Conservation (phyloP, 2,797 vertebrate genomes). For the Carduelis carduelis region DNA sequence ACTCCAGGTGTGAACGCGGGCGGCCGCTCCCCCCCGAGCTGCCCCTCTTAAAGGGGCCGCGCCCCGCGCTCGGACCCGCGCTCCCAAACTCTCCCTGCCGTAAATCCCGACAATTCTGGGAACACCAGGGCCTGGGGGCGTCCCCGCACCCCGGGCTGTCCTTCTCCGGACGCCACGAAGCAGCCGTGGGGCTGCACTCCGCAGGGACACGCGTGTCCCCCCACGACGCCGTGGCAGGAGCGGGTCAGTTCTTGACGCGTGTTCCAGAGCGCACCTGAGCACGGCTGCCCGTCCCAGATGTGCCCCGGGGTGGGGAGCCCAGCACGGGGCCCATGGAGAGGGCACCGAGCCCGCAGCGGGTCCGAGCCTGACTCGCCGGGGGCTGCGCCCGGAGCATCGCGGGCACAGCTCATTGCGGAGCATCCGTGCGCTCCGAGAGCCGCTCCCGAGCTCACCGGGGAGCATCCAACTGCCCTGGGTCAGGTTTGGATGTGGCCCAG, state of each 20-base stretch:
- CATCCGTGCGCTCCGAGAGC: neutral
- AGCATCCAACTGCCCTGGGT: neutral
- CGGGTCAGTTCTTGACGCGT: accelerated
- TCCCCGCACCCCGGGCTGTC: accelerated
- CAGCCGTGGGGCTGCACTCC: accelerated
- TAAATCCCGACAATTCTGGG: accelerated
- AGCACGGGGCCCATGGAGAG: accelerated
- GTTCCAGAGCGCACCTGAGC: accelerated
- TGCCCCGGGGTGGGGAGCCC: accelerated
- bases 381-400: neutral
- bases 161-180: accelerated
- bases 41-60: constrained; percentile 73
- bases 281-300: accelerated
- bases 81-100: accelerated
- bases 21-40: neutral
- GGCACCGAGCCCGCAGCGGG: accelerated
- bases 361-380: accelerated
- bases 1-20: constrained; percentile 88
- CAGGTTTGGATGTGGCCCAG: neutral
- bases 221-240: accelerated
- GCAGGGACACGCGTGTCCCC: accelerated
- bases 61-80: too few relatives aligned
- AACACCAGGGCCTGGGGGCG: accelerated
- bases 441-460: neutral
- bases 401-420: accelerated